Conservation (phyloP, 2,888 invertebrate genomes). For the Congeria kusceri region DNA sequence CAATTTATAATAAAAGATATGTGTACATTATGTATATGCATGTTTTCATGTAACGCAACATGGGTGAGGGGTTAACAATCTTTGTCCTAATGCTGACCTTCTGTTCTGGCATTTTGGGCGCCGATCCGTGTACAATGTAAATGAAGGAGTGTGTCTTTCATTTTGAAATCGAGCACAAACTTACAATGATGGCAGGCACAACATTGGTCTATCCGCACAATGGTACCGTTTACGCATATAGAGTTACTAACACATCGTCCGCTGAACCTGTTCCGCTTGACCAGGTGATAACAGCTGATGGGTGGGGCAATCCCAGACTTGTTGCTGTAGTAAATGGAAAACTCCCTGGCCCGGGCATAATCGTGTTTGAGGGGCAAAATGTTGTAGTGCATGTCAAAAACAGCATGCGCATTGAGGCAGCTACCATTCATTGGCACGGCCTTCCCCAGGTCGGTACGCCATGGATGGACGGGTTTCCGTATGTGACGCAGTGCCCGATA, state of each 20-base stretch:
- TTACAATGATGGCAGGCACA: conserved; percentile 71
- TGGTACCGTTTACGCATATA: conserved; percentile 69
- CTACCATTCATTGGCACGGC: conserved; percentile 82
- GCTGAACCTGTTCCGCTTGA: conserved; percentile 57
- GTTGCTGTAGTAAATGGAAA: conserved; percentile 76
- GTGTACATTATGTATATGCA: no score
- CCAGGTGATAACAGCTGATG: conserved; percentile 78
- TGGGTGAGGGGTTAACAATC: no score
- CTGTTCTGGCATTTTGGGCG: neutral
- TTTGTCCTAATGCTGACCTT: no score
- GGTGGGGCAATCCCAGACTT: conserved; percentile 64
- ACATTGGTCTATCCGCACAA: conserved; percentile 61
- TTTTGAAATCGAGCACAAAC: conserved; percentile 55
- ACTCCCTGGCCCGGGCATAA: no score
- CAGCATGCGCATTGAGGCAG: no score
- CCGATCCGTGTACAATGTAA: conserved; percentile 43
- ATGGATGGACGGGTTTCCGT: conserved; percentile 79
- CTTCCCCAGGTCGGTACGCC: conserved; percentile 75
- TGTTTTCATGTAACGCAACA: no score
- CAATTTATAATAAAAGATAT: no score
- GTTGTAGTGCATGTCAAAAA: no score
- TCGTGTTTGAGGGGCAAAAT: no score
- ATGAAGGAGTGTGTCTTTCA: conserved; percentile 63
- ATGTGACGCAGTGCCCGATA: conserved; percentile 81
- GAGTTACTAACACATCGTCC: conserved; percentile 58